Evolutionary conservation across 2,797 vertebrate species (phyloP), one percentile per base, ranked within the genome.

Genomic region (Steatocranus sp.): DNA sequence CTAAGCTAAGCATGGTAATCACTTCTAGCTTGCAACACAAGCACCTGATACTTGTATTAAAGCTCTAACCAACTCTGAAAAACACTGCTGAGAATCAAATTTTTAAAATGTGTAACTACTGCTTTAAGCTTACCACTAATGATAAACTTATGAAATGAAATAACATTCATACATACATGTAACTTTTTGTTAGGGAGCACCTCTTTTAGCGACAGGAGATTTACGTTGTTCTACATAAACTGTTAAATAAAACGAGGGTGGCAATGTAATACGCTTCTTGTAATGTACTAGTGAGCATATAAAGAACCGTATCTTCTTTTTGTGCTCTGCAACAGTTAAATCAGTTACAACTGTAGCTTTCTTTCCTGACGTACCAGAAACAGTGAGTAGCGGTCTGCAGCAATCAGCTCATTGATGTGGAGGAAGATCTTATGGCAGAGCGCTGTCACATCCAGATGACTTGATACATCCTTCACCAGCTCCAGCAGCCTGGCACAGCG

Each of bases 351-450:
- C 3, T 46, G 38, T 18, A 70, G 66, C 41, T 70, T 70, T 30
- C 14, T 18, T n/a, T 6, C 12, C 23, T 2, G 11, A 49, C 93
- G 36, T 92, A 99, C 98, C 89, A 99, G 93, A 92, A 99, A 99
- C 30, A 99, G 95, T 1, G 98, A 99, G 84, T 99, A 99, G 85
- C 98, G 98, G 91, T 99, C 98, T 0, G 98, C 98, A 0, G 97
- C 95, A 15, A 99, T 98, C 79, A 99, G 96, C 93, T 98, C 97
- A 1, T 99, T 97, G 95, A 99, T 99, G 81, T 99, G 98, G 9
- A 99, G 95, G 95, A 99, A 99, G 91, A 99, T 99, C 94, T 97
- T 98, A 93, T 99, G 98, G 90, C 98, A 99, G 82, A 99, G 97
- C 0, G 98, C 97, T 6, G 98, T 97, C 92, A 99, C 97, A 43